Evolutionary conservation across 53 echinoderm and acorn worm species (phyloP), one percentile per base, ranked within the genome.

Genomic region (Echinometra lucunter): DNA sequence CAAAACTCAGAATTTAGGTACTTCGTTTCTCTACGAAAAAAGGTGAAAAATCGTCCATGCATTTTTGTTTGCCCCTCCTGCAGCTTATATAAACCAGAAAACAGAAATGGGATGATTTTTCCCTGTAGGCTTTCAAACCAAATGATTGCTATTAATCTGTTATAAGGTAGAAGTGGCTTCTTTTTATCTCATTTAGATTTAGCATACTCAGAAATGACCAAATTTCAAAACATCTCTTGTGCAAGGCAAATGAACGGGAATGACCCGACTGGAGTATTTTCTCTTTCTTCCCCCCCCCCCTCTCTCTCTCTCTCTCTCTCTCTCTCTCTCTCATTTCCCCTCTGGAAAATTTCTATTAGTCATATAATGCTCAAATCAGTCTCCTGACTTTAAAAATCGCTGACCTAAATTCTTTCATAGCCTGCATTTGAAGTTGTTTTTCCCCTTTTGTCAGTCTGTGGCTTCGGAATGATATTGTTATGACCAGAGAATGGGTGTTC

Each of bases 221-320:
- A 85, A 45, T 47, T 49, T 85, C 49, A 85, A 49, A 85, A 47
- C 78, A 85, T 35, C 49, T 85, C 13, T 85, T 45, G 85, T 49
- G 49, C n/a, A 85, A 89, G 53, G 58, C 58, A 89, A 89, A 89
- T 60, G 58, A 89, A 89, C 57, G 58, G 58, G 16, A 89, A 60
- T 89, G 89, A 89, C 89, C 89, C 60, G 45, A 85, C 2, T 15
- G 28, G 13, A 47, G 15, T 6, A 85, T 85, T 85, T 12, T 44
- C 44, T 40, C 44, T 81, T 2, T 27, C 16, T 47, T 66, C 27
- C 6, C 7, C 21, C 21, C 27, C 21, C 16, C 16, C 1, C 72
- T 72, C 72, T 21, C 44, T 82, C 44, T 82, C 44, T n/a, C 13
- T 47, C 4, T 45, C 1, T 28, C 49, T 9, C n/a, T 27, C 28